Percentiles rank a stretch among this genome's conserved stretches.
Evolutionary conservation across 2,888 invertebrate species (phyloP).

Genomic region (Deroplatys truncata): DNA sequence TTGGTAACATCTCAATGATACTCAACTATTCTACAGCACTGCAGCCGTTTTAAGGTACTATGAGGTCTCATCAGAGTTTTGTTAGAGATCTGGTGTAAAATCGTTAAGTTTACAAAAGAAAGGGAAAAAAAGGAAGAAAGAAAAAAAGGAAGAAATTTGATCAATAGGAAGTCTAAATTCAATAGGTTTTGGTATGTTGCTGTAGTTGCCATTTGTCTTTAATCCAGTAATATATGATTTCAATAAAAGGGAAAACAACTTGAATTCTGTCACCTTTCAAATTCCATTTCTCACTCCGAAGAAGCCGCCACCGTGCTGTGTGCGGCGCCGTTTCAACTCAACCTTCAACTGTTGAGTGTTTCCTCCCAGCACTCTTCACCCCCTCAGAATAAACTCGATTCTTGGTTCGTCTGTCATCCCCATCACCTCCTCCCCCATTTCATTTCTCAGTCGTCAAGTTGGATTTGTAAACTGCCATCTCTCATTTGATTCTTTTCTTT

Average conservation of each 20-base stretch:
- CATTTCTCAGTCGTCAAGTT: conserved; percentile 2
- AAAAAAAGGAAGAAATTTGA: too few relatives aligned
- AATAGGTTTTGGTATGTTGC: too few relatives aligned
- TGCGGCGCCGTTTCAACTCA: conserved; percentile 3
- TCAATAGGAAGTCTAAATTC: too few relatives aligned
- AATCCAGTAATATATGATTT: background rate
- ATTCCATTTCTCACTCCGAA: conserved; percentile 25
- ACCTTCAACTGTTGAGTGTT: background rate
- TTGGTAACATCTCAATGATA: too few relatives aligned
- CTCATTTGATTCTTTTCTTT: background rate
- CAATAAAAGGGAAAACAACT: conserved; percentile 24
- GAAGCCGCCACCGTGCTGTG: conserved; percentile 10
- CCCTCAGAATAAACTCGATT: background rate
- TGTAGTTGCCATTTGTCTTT: too few relatives aligned
- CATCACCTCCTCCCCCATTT: background rate
- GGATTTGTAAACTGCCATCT: background rate
- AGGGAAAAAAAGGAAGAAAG: too few relatives aligned
- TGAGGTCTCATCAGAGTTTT: too few relatives aligned
- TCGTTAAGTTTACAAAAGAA: too few relatives aligned
- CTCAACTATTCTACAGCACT: too few relatives aligned
- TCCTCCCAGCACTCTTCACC: background rate
- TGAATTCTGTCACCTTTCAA: conserved; percentile 27
- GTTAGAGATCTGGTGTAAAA: too few relatives aligned
- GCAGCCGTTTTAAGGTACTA: too few relatives aligned
- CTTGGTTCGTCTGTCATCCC: background rate